Percentiles rank a stretch among this genome's conserved stretches.
Evolutionary conservation across 2,113 vertebrate genomes (phyloP).

Genomic region (Ploceus nigricollis): DNA sequence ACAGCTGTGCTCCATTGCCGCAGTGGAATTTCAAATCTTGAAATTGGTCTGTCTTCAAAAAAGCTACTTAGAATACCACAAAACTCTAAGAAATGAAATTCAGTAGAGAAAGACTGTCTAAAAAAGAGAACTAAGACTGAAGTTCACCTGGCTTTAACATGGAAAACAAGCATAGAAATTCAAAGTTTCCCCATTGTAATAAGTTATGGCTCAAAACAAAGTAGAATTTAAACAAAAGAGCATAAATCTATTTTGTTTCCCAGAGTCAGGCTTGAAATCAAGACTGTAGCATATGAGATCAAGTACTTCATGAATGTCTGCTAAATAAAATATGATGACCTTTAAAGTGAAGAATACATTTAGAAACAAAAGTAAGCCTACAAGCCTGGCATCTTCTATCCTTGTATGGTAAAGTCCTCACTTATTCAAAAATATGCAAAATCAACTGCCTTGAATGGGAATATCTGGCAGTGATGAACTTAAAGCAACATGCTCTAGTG

Average conservation of each 20-base stretch:
- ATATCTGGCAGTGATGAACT: neutral
- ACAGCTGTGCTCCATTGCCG: neutral
- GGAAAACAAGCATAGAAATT: neutral
- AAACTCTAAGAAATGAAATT: neutral
- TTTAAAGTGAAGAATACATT: neutral
- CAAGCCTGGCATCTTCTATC: neutral
- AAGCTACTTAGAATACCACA: neutral
- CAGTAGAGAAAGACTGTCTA: neutral
- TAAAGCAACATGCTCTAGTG: neutral
- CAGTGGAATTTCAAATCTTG: neutral
- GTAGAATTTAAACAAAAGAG: neutral
- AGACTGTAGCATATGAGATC: neutral
- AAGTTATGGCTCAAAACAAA: neutral
- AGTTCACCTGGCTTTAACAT: neutral
- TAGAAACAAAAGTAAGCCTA: neutral
- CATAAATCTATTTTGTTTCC: neutral
- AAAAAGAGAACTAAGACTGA: neutral
- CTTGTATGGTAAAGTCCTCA: neutral
- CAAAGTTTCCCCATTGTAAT: neutral
- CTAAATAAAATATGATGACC: conserved; percentile 15
- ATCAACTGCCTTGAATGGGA: neutral
- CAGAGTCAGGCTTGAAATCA: neutral
- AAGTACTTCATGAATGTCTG: neutral
- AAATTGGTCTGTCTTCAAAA: neutral
- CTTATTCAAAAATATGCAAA: neutral